Evolutionary conservation across 1,140 invertebrate genomes (phyloP), one percentile per base, ranked within the genome.

Genomic region (Hyposmocoma kahamanoa): DNA sequence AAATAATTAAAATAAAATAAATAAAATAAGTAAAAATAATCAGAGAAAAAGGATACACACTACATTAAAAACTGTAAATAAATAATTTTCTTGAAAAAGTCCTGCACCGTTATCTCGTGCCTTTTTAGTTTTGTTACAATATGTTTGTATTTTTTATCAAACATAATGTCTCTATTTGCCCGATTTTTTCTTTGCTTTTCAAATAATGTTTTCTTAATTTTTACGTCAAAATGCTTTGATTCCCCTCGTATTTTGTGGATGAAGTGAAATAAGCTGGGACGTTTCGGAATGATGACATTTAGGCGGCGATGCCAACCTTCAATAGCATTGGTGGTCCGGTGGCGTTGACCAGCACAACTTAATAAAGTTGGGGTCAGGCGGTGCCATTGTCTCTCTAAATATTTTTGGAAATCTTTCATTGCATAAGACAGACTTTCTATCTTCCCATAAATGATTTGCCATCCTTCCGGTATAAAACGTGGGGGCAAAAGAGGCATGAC

Each of bases 51-150:
- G n/a, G n/a, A n/a, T n/a, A n/a, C n/a, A n/a, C n/a, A n/a, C n/a
- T n/a, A n/a, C 11, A 36, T 36, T 17, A 36, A 36, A 15, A 36
- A 15, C 18, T 17, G 10, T 15, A 17, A 8, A 17, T 36, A 36
- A 8, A 36, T 36, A 17, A 36, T 36, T 36, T 36, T n/a, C 32
- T 36, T 36, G 15, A 36, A 36, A 15, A 36, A 36, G 32, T 36
- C 18, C 11, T 17, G 15, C 18, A 17, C 1, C 2, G 11, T 36
- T 3, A 36, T 36, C 18, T 36, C 15, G 8, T 36, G 15, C 18
- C 18, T 36, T 8, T 10, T 8, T 17, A 36, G 15, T 13, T 10
- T 15, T 36, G 1, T 36, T 15, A 36, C 8, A 6, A 36, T 1
- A 8, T 36, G 15, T 2, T 36, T 15, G 15, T 36, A 36, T 15